These are phyloP conservation scores for Mythimna vitellina DNA, from an alignment of 2,888 invertebrate species.

Conservation along the genomic window DNA sequence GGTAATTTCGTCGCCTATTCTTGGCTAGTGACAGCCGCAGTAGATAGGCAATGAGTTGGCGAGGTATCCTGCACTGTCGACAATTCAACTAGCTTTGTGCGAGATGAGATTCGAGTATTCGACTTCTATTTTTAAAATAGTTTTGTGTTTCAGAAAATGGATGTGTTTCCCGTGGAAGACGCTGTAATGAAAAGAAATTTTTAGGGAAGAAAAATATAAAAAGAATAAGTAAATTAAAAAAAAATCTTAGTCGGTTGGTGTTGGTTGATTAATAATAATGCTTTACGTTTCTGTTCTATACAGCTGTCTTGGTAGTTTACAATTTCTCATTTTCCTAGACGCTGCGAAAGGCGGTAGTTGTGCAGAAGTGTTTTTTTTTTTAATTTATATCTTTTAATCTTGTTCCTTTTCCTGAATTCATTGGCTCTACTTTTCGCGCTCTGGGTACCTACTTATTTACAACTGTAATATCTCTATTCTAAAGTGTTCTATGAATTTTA, in stretches of 20 bases:
- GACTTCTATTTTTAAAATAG: background rate
- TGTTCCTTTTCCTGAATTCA: slow-evolving; percentile 2
- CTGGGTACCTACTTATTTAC: background rate
- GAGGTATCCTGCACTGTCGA: slow-evolving; percentile 10
- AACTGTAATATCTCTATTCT: background rate
- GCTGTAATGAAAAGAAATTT: background rate
- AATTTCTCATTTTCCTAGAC: background rate
- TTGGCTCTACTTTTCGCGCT: background rate
- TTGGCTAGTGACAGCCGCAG: slow-evolving; percentile 14
- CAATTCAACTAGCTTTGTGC: slow-evolving; percentile 2
- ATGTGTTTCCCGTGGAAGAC: background rate
- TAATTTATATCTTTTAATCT: background rate
- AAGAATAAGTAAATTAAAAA: background rate
- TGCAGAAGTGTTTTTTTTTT: background rate
- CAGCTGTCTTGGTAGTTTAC: background rate
- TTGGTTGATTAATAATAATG: background rate
- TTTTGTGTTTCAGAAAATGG: background rate
- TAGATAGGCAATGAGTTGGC: slow-evolving; percentile 29
- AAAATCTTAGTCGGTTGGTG: background rate
- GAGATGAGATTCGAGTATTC: slow-evolving; percentile 4
- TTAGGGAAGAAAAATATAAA: background rate
- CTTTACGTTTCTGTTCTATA: background rate
- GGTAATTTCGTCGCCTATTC: slow-evolving; percentile 20
- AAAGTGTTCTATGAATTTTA: background rate
- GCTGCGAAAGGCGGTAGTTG: background rate